Conservation (phyloP, 2,888 invertebrate species). For the Agrochola macilenta region DNA sequence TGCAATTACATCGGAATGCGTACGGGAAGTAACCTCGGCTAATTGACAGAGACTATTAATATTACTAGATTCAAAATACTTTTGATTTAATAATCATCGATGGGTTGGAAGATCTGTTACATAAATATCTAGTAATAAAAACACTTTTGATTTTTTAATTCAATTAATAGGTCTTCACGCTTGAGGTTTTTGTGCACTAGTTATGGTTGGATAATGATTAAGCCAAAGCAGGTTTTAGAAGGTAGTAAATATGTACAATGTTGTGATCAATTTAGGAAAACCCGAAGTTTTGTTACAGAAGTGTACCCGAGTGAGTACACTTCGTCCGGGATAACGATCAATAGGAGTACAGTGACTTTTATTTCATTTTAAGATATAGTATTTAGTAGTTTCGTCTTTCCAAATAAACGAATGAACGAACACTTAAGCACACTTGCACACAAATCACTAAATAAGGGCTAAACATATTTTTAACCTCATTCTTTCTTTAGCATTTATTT, state of each 20-base stretch:
- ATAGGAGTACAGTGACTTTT: neutral
- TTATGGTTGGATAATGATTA: too few species aligned
- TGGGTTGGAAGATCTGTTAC: neutral
- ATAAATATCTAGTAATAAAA: neutral
- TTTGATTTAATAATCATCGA: neutral
- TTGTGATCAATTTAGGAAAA: neutral
- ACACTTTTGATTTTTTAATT: neutral
- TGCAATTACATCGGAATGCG: conserved; percentile 2
- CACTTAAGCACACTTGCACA: neutral
- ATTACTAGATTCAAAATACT: neutral
- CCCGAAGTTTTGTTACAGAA: neutral
- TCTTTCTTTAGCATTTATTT: too few species aligned
- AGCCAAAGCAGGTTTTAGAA: neutral
- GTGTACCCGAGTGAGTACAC: too few species aligned
- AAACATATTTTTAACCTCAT: neutral
- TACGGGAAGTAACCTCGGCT: conserved; percentile 19
- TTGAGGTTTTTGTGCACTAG: neutral
- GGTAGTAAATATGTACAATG: too few species aligned
- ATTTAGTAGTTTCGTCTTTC: neutral
- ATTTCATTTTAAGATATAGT: neutral
- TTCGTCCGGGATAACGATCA: neutral
- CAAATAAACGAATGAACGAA: neutral
- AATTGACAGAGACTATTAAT: conserved; percentile 11
- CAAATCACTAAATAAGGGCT: neutral
- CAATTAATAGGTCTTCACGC: neutral